Percentiles rank a stretch among this genome's conserved stretches.
Conservation (phyloP, 2,888 invertebrate genomes). For the Lasioglossum calceatum region DNA sequence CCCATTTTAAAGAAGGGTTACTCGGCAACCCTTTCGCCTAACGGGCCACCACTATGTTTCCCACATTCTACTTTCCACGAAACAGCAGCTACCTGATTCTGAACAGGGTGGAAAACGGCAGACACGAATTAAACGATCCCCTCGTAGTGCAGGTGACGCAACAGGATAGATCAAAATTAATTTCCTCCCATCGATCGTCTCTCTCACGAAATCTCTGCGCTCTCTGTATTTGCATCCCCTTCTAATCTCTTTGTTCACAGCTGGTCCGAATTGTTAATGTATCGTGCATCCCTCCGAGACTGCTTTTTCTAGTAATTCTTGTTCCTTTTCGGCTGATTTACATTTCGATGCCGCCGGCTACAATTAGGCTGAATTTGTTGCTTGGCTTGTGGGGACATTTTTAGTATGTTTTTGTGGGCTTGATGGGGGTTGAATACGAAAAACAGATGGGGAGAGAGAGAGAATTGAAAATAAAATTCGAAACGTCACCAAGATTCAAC, state of each 20-base stretch:
- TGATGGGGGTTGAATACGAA: neutral
- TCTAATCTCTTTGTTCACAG: neutral
- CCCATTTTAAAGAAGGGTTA: conserved; percentile 73
- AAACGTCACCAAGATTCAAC: neutral
- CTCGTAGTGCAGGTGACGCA: conserved; percentile 63
- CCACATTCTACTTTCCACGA: conserved; percentile 82
- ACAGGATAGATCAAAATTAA: conserved; percentile 54
- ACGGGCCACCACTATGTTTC: conserved; percentile 81
- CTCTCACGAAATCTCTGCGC: neutral
- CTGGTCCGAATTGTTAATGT: neutral
- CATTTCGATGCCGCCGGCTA: neutral
- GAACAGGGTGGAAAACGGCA: conserved; percentile 40
- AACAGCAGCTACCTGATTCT: conserved; percentile 68
- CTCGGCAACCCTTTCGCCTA: conserved; percentile 81
- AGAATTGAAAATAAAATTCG: neutral
- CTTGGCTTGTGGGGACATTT: neutral
- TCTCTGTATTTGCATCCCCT: conserved; percentile 11
- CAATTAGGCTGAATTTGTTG: neutral
- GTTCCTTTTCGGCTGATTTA: neutral
- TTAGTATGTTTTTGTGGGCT: neutral
- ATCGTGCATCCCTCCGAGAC: neutral
- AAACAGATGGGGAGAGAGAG: neutral
- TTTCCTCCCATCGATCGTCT: conserved; percentile 48
- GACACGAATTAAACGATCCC: conserved; percentile 38
- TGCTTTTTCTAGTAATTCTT: neutral